Conservation (phyloP, 2,888 invertebrate genomes). For the Belgica antarctica region DNA sequence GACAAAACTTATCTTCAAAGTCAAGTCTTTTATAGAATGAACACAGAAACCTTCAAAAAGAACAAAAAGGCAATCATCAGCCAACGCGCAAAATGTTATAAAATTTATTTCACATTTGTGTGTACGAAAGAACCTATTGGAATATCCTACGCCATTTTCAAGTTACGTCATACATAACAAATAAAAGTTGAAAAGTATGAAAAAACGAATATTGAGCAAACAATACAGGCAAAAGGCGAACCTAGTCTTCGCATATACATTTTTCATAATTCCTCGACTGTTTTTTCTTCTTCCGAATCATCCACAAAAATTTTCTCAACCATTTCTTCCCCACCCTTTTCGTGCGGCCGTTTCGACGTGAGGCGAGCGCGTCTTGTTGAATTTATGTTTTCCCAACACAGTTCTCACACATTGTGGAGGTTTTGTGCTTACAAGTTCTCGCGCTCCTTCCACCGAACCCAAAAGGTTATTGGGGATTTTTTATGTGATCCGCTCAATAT, state of each 20-base stretch:
- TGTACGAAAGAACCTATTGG: conserved; percentile 22
- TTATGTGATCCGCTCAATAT: too few species aligned
- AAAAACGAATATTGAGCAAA: conserved; percentile 36
- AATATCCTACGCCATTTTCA: conserved; percentile 41
- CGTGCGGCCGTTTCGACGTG: background rate
- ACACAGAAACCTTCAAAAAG: too few species aligned
- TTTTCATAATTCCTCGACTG: conserved; percentile 27
- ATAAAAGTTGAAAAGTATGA: conserved; percentile 3
- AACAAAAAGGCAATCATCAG: too few species aligned
- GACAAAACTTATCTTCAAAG: too few species aligned
- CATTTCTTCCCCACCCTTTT: conserved; percentile 36
- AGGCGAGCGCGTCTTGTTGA: background rate
- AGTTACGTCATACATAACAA: conserved; percentile 35
- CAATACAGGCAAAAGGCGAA: conserved; percentile 15
- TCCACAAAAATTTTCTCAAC: conserved; percentile 13
- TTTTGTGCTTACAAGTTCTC: too few species aligned
- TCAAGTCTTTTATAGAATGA: too few species aligned
- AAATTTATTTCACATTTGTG: background rate
- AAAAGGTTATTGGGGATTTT: too few species aligned
- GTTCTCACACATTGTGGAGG: too few species aligned
- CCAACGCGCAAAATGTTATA: background rate
- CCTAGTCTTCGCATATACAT: background rate
- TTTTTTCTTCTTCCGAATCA: too few species aligned
- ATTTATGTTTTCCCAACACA: background rate
- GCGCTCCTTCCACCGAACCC: too few species aligned